Conservation (phyloP, 2,113 vertebrate species). For the Thamnaconus septentrionalis region DNA sequence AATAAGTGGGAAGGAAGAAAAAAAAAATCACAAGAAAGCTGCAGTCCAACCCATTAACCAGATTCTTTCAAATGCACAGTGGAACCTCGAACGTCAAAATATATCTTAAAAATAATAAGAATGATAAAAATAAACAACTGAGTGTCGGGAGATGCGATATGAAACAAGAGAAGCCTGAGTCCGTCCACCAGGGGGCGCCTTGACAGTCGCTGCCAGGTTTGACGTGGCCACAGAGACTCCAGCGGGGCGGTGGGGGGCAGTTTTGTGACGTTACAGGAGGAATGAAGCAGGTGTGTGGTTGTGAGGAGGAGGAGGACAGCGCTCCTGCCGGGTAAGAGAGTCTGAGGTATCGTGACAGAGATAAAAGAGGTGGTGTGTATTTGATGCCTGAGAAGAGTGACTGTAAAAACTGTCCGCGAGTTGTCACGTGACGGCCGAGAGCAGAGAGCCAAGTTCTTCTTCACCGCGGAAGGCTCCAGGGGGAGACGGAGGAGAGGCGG, state of each 20-base stretch:
- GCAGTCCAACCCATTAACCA: conserved; percentile 59
- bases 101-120: too few relatives aligned
- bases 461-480: conserved; percentile 18
- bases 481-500: conserved; percentile 32
- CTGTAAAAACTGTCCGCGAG: too few relatives aligned
- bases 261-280: conserved; percentile 28
- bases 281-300: neutral
- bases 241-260: conserved; percentile 8
- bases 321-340: conserved; percentile 11
- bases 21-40: conserved; percentile 65
- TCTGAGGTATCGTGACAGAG: conserved; percentile 68
- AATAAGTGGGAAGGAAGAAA: conserved; percentile 11
- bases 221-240: neutral
- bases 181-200: conserved; percentile 18
- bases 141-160: too few relatives aligned
- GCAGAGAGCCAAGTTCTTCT: neutral
- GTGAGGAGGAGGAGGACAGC: neutral
- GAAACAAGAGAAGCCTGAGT: conserved; percentile 30
- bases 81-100: too few relatives aligned
- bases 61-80: conserved; percentile 48
- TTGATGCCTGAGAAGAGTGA: conserved; percentile 67
- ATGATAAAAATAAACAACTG: too few relatives aligned
- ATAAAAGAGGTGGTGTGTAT: conserved; percentile 71
- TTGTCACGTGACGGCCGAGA: neutral
- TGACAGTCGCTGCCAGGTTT: neutral